Base-by-base conservation (phyloP, 2,888 invertebrate species). In the Anoncus sp. region DNA sequence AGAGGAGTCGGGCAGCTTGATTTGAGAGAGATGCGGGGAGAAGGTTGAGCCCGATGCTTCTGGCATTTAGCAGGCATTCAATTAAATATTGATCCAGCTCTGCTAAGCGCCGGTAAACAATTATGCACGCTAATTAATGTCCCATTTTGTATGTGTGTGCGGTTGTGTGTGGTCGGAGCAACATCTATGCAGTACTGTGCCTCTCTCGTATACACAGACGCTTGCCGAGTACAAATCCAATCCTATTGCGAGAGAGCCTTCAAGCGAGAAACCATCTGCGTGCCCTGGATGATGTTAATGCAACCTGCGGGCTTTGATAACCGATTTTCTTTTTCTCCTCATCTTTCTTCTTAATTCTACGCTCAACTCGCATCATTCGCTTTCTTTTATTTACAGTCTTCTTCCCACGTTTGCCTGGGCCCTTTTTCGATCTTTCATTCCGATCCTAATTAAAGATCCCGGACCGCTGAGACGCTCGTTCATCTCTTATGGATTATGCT, bases 81-180 rank as follows among this genome's bases (percentile, higher is more conserved):
- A 90, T 90, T 89, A 88, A 90, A 89, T 90, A 90, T 89, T 89
- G 89, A 89, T 89, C 87, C 88, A 85, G 86, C 86, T 87, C 85
- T 85, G 86, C 87, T 89, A 88, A 89, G 87, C 85, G 83, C 86
- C 85, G 86, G 89, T 87, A 90, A 90, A 90, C 89, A 90, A 90
- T 90, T 90, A 90, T 90, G 87, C 88, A 86, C 89, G 88, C 89
- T 89, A 90, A 90, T 89, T 90, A 90, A 89, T 90, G 88, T 88
- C 83, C 75, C 85, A n/a, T 27, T 31, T 27, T 53, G 31, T 53
- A 24, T 27, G 31, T 16, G 53, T 7, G 16, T 27, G 10, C n/a
- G 10, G 3, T 9, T 53, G 16, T n/a, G n/a, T n/a, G n/a, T n/a
- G n/a, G 87, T 87, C 86, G 87, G 84, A 84, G 85, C 86, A 87